phyloP scores from a whole-genome alignment of 2,113 vertebrate species.

The Ailurus styani region DNA sequence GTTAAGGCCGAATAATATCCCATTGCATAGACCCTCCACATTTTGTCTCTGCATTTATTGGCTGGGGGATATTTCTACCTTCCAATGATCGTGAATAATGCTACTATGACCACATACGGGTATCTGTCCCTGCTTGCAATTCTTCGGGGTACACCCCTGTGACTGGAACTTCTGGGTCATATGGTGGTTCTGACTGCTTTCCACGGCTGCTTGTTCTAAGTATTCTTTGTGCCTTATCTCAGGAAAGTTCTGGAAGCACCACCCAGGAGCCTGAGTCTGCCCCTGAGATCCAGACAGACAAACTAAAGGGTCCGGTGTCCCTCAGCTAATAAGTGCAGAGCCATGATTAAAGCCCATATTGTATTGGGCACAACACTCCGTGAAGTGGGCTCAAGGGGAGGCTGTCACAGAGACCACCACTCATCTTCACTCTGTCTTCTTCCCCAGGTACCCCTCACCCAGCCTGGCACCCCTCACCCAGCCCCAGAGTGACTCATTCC shows the following conservation, averaged over 20 bases:
- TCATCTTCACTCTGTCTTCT: not conserved
- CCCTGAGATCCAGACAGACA: not conserved
- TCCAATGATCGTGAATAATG: not conserved
- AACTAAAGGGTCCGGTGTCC: not conserved
- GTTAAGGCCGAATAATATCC: not conserved
- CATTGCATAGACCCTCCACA: accelerated
- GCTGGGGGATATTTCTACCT: not conserved
- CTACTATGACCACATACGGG: accelerated
- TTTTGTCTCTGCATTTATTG: too few species aligned
- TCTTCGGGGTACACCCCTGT: not conserved
- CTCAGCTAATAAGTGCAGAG: not conserved
- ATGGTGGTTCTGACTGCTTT: not conserved
- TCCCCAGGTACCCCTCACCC: not conserved
- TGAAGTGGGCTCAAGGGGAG: not conserved
- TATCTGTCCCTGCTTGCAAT: not conserved
- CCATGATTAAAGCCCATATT: not conserved
- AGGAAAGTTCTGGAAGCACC: not conserved
- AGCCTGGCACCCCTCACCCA: too few species aligned
- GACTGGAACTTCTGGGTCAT: not conserved
- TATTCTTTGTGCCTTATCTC: not conserved
- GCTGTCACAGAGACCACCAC: not conserved
- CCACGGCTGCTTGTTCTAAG: not conserved
- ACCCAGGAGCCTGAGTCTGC: not conserved
- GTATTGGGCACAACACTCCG: not conserved
- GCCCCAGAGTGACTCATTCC: not conserved